Evolutionary conservation across 2,888 invertebrate species (phyloP).

Genomic region (Spilarctia lutea): DNA sequence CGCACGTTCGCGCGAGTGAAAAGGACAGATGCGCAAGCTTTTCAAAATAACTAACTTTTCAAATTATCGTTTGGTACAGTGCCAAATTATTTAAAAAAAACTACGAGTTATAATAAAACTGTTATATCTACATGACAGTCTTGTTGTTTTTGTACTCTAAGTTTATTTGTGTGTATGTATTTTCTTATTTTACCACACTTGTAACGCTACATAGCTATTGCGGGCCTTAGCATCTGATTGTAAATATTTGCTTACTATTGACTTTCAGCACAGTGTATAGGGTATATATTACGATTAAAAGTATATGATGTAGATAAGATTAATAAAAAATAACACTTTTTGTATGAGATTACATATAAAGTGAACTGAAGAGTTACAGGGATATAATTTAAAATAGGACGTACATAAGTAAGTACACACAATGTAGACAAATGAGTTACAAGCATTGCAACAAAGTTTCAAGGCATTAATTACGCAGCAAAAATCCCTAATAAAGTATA

Average conservation of each 20-base stretch:
- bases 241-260: background rate
- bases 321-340: no score
- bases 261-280: background rate
- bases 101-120: background rate
- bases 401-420: background rate
- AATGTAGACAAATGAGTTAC: background rate
- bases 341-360: background rate
- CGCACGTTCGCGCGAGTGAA: background rate
- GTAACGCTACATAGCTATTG: background rate
- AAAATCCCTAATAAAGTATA: constrained; percentile 53
- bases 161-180: no score
- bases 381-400: background rate
- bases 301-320: background rate
- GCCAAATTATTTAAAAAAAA: background rate
- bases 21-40: background rate
- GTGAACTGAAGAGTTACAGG: background rate
- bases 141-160: background rate
- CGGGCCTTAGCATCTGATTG: background rate
- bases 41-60: background rate
- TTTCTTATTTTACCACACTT: background rate
- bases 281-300: background rate
- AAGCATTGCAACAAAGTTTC: constrained; percentile 9
- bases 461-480: constrained; percentile 26
- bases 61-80: background rate
- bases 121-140: background rate